Percentiles rank a stretch among this genome's conserved stretches.
Evolutionary conservation across 2,888 invertebrate species (phyloP).

Genomic region (Clepsis dumicolana): DNA sequence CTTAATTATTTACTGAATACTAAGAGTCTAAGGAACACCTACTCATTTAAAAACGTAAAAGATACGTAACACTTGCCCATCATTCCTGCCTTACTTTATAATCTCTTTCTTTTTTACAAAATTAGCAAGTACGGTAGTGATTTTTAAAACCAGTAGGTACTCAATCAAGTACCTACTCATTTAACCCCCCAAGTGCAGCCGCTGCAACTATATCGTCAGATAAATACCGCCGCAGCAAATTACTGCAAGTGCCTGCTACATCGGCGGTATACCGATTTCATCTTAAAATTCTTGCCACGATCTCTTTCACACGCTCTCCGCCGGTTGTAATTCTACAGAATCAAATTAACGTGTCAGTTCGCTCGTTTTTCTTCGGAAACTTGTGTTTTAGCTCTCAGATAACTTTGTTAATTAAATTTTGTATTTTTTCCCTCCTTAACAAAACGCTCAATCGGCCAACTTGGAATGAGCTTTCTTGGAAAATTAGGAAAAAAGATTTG

Average conservation of each 20-base stretch:
- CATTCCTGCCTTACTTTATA: too few species aligned
- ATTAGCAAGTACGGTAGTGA: background rate
- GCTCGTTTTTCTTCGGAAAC: conserved; percentile 82
- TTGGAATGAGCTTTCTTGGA: conserved; percentile 65
- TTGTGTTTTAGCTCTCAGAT: conserved; percentile 80
- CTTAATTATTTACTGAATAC: too few species aligned
- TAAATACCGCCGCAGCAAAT: conserved; percentile 27
- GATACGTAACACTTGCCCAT: too few species aligned
- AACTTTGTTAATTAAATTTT: conserved; percentile 85
- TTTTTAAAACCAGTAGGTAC: conserved; percentile 1
- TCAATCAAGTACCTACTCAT: conserved; percentile 1
- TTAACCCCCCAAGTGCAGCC: background rate
- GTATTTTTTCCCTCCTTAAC: conserved; percentile 64
- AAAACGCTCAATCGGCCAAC: conserved; percentile 59
- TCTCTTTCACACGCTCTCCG: conserved; percentile 68
- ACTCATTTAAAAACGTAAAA: too few species aligned
- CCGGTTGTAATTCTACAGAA: conserved; percentile 78
- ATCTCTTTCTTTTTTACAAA: background rate
- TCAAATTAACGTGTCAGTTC: conserved; percentile 82
- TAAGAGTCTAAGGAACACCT: too few species aligned
- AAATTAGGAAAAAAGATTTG: conserved; percentile 59
- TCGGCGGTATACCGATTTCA: conserved; percentile 34
- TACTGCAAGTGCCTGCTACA: conserved; percentile 28
- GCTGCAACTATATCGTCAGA: background rate
- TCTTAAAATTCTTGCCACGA: conserved; percentile 70